phyloP scores from a whole-genome alignment of 2,797 vertebrate genomes.

The Diglossa cyanea region DNA sequence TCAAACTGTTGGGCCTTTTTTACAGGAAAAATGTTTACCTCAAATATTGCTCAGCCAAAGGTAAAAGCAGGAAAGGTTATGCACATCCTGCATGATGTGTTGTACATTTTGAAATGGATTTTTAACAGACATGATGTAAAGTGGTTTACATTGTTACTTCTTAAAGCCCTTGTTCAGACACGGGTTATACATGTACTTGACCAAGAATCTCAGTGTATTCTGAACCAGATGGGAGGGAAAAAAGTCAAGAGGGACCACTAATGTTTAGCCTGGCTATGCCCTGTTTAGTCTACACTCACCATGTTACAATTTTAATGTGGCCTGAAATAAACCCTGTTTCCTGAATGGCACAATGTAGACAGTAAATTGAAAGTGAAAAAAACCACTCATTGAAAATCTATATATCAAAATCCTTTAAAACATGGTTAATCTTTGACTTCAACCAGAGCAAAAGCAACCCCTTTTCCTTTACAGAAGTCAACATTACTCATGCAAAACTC shows the following conservation, averaged over 20 bases:
- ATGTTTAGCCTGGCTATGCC: not conserved
- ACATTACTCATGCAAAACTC: not conserved
- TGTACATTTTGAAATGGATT: not conserved
- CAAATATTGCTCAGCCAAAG: not conserved
- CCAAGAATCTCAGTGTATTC: not conserved
- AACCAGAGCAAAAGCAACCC: not conserved
- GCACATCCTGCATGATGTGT: not conserved
- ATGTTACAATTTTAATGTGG: not conserved
- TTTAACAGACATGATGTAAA: not conserved
- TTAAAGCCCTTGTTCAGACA: not conserved
- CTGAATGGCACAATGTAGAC: not conserved
- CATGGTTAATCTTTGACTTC: not conserved
- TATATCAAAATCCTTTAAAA: not conserved
- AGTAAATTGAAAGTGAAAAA: not conserved
- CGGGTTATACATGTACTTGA: not conserved
- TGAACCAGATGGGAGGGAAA: not conserved
- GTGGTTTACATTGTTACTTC: not conserved
- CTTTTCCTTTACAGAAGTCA: not conserved
- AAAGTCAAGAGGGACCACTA: not conserved
- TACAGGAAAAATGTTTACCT: constrained; percentile 21
- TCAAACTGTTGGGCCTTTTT: not conserved
- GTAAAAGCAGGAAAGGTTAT: not conserved
- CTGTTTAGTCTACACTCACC: not conserved
- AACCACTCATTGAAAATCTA: not conserved
- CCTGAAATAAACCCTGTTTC: not conserved